phyloP scores from a whole-genome alignment of 1,140 invertebrate species.

The Lepidurus apus region DNA sequence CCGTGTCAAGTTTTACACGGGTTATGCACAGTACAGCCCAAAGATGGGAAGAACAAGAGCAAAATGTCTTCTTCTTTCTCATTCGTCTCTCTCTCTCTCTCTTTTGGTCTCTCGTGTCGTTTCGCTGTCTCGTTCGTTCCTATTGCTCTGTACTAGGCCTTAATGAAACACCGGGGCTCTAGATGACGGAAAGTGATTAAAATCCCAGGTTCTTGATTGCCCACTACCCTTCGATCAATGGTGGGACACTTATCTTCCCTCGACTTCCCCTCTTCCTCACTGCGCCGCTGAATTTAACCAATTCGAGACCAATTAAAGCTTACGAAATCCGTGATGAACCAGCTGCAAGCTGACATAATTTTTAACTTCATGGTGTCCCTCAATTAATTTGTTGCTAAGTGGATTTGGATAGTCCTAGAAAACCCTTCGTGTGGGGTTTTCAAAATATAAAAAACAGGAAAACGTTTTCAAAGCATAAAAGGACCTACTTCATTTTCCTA shows the following conservation, averaged over 20 bases:
- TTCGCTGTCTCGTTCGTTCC: background rate
- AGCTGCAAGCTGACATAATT: background rate
- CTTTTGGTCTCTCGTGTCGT: background rate
- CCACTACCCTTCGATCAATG: constrained; percentile 8
- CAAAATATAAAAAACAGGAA: background rate
- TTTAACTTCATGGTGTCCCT: background rate
- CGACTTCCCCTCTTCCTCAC: background rate
- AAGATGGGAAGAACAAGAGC: background rate
- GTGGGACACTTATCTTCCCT: constrained; percentile 18
- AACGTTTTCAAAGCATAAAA: too few relatives aligned
- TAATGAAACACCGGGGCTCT: constrained; percentile 3
- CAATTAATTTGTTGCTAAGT: background rate
- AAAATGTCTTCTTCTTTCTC: constrained; percentile 3
- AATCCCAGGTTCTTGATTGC: constrained; percentile 3
- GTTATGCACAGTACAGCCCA: background rate
- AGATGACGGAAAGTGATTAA: constrained; percentile 19
- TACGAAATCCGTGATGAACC: constrained; percentile 10
- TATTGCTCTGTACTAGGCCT: background rate
- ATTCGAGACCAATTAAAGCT: constrained; percentile 8
- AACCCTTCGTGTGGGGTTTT: background rate
- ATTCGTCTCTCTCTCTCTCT: background rate
- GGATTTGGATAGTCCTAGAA: background rate
- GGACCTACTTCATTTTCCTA: too few relatives aligned
- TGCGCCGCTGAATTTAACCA: background rate
- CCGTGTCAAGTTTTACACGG: constrained; percentile 9